phyloP scores from a whole-genome alignment of 2,888 invertebrate species.

The Limnephilus auricula region DNA sequence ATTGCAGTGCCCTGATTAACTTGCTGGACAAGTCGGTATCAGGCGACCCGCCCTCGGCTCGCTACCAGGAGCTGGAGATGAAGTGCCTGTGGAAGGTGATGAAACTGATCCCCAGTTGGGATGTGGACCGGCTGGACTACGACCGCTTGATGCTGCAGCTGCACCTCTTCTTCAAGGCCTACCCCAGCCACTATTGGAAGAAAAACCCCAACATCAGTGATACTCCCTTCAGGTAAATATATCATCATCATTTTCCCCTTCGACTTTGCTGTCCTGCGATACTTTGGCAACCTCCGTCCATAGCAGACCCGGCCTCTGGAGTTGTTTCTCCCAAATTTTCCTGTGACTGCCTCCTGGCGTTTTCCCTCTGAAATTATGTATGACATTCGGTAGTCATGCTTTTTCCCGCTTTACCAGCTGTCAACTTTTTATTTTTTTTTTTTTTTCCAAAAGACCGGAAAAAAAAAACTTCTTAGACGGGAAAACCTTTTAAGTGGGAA shows the following conservation, averaged over 20 bases:
- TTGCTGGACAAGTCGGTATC: slow-evolving; percentile 91
- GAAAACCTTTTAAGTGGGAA: no score
- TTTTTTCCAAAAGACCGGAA: no score
- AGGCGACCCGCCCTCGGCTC: slow-evolving; percentile 81
- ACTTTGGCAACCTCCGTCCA: no score
- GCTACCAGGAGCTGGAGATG: slow-evolving; percentile 90
- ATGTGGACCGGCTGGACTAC: slow-evolving; percentile 84
- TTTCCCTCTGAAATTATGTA: no score
- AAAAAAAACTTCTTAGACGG: no score
- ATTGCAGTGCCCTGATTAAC: slow-evolving; percentile 88
- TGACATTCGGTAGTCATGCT: no score
- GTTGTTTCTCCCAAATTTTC: no score
- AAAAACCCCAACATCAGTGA: slow-evolving; percentile 84
- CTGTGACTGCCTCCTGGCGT: no score
- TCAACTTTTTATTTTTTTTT: no score
- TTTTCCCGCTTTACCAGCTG: no score
- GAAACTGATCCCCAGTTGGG: slow-evolving; percentile 90
- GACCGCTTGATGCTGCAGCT: slow-evolving; percentile 89
- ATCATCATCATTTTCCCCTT: slow-evolving; percentile 24
- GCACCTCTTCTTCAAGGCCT: slow-evolving; percentile 92
- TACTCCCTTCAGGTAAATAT: slow-evolving; percentile 84
- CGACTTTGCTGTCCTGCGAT: no score
- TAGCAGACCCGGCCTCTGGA: no score
- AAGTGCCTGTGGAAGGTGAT: slow-evolving; percentile 97
- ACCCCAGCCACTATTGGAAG: slow-evolving; percentile 93